Evolutionary conservation across 2,888 invertebrate genomes (phyloP).

Genomic region (Standfussiana lucernea): DNA sequence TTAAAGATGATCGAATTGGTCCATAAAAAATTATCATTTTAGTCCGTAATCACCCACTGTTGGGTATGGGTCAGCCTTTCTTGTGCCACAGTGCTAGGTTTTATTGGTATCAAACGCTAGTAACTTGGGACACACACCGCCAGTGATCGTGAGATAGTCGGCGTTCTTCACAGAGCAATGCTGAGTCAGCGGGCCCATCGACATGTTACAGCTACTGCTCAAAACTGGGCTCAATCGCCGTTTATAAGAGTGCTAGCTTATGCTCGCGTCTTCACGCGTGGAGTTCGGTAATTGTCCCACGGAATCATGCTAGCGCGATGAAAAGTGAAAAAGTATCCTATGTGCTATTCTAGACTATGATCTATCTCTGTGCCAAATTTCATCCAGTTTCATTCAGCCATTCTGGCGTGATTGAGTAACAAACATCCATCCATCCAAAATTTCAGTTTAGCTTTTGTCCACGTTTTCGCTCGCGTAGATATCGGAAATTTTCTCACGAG

Average conservation of each 20-base stretch:
- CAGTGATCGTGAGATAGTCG: slow-evolving; percentile 81
- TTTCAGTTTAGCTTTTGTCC: background rate
- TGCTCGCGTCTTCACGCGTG: background rate
- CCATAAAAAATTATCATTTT: background rate
- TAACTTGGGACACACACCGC: slow-evolving; percentile 45
- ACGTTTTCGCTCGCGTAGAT: background rate
- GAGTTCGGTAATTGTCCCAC: background rate
- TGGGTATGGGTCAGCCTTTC: background rate
- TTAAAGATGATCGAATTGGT: no score
- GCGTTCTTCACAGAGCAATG: slow-evolving; percentile 77
- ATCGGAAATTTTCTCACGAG: background rate
- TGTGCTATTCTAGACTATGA: background rate
- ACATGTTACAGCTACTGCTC: slow-evolving; percentile 70
- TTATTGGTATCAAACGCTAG: slow-evolving; percentile 35
- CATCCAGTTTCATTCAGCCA: background rate
- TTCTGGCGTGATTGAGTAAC: background rate
- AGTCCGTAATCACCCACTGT: background rate
- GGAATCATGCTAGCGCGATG: background rate
- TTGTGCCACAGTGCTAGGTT: background rate
- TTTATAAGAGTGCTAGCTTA: slow-evolving; percentile 32
- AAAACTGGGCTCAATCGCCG: slow-evolving; percentile 42
- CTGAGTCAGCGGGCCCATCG: slow-evolving; percentile 81
- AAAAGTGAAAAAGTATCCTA: background rate
- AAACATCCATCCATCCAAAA: background rate
- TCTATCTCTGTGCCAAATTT: background rate